Percentiles rank a stretch among this genome's conserved stretches.
phyloP scores from a whole-genome alignment of 2,113 vertebrate species.

The Martes martes region DNA sequence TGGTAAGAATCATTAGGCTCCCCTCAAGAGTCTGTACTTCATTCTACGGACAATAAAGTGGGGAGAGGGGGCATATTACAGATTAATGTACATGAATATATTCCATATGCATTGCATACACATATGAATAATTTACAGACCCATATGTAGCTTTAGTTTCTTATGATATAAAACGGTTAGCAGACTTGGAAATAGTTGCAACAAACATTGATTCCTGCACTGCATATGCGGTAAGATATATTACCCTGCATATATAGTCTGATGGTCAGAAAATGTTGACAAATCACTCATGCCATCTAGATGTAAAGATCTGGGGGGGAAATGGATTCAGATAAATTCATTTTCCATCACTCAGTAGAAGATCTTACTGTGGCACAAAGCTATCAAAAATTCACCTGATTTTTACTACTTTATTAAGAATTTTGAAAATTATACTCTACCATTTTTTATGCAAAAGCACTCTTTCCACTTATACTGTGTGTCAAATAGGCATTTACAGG shows the following conservation, averaged over 20 bases:
- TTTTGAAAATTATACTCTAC: constrained; percentile 14
- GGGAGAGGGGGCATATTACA: not conserved
- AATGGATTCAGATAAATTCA: constrained; percentile 22
- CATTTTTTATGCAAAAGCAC: not conserved
- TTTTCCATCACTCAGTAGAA: constrained; percentile 45
- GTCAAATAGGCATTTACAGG: constrained; percentile 3
- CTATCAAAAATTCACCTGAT: not conserved
- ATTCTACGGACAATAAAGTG: not conserved
- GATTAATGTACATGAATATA: constrained; percentile 37
- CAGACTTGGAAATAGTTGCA: constrained; percentile 52
- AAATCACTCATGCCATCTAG: constrained; percentile 52
- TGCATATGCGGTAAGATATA: not conserved
- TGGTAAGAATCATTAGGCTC: not conserved
- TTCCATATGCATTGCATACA: constrained; percentile 16
- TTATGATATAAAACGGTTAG: constrained; percentile 33
- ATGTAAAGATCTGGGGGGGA: constrained; percentile 39
- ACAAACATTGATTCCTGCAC: constrained; percentile 33
- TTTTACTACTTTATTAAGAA: constrained; percentile 32
- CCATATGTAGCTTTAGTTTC: constrained; percentile 47
- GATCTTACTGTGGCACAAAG: not conserved
- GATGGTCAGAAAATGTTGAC: constrained; percentile 51
- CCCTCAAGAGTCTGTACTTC: not conserved
- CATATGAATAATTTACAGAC: constrained; percentile 43
- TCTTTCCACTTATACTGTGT: not conserved
- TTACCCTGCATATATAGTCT: not conserved